Conservation (phyloP, 1,140 invertebrate genomes). For the Drosophila punjabiensis region DNA sequence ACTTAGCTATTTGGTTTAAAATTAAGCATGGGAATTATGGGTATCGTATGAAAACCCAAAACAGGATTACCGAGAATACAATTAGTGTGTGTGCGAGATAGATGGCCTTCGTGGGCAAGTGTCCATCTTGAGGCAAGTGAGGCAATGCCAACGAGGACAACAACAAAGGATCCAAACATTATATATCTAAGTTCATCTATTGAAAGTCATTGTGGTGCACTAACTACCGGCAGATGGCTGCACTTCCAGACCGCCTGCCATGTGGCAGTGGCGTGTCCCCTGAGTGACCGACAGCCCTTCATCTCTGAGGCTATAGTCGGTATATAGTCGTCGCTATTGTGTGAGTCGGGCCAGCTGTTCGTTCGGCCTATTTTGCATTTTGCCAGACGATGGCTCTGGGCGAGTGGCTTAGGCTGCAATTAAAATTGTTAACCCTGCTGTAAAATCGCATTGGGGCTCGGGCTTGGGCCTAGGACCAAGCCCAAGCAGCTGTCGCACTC, state of each 20-base stretch:
- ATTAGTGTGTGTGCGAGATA: constrained; percentile 29
- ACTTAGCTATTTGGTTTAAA: no score
- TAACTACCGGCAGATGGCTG: constrained; percentile 48
- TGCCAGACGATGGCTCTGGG: constrained; percentile 17
- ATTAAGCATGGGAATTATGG: no score
- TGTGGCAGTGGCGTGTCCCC: constrained; percentile 9
- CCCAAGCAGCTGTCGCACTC: constrained; percentile 32
- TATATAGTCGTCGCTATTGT: constrained; percentile 10
- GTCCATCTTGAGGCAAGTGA: constrained; percentile 23
- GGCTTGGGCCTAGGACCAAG: background rate
- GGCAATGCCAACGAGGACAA: constrained; percentile 18
- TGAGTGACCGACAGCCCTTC: constrained; percentile 5
- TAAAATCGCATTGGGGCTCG: constrained; percentile 68
- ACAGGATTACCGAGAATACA: constrained; percentile 1
- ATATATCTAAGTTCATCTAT: constrained; percentile 52
- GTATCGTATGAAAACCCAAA: background rate
- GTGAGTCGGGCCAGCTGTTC: constrained; percentile 63
- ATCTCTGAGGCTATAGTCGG: constrained; percentile 2
- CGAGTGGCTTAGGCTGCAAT: constrained; percentile 62
- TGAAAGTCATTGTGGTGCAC: constrained; percentile 52
- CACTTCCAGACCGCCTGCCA: constrained; percentile 26
- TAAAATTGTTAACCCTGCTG: constrained; percentile 73
- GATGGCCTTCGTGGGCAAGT: constrained; percentile 16
- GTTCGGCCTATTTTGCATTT: constrained; percentile 63
- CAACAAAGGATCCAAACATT: constrained; percentile 22